These are phyloP conservation scores for Pycnomerus fuliginosus DNA, from an alignment of 2,888 invertebrate genomes.

Conservation along the genomic window DNA sequence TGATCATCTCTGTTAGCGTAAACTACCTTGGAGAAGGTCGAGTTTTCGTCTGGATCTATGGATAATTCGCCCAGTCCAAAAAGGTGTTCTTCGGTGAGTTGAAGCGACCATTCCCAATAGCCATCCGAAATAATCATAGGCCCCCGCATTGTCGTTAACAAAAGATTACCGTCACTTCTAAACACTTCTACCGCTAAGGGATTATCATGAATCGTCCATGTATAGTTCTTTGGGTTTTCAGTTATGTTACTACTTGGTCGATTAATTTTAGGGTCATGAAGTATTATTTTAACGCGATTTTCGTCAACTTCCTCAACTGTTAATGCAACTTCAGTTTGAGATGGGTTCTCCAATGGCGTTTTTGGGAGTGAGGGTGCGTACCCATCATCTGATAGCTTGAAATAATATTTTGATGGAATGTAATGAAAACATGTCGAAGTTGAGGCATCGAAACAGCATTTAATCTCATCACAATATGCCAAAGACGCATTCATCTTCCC, in stretches of 20 bases:
- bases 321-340: neutral
- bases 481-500: neutral
- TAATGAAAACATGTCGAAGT: neutral
- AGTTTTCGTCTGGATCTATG: constrained; percentile 46
- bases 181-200: constrained; percentile 37
- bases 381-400: neutral
- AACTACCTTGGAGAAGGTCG: constrained; percentile 47
- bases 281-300: neutral
- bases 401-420: neutral
- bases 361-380: neutral
- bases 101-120: constrained; percentile 63
- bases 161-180: constrained; percentile 27
- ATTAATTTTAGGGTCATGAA: neutral
- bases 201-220: constrained; percentile 16
- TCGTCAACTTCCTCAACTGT: neutral
- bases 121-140: constrained; percentile 61
- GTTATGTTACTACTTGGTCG: neutral
- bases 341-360: neutral
- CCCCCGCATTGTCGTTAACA: constrained; percentile 59
- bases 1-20: constrained; percentile 55
- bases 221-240: constrained; percentile 27
- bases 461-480: neutral
- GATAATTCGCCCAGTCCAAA: constrained; percentile 59
- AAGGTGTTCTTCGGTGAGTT: constrained; percentile 56
- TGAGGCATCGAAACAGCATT: neutral